Evolutionary conservation across 2,113 vertebrate species (phyloP).

Genomic region (Myrmecobius fasciatus): DNA sequence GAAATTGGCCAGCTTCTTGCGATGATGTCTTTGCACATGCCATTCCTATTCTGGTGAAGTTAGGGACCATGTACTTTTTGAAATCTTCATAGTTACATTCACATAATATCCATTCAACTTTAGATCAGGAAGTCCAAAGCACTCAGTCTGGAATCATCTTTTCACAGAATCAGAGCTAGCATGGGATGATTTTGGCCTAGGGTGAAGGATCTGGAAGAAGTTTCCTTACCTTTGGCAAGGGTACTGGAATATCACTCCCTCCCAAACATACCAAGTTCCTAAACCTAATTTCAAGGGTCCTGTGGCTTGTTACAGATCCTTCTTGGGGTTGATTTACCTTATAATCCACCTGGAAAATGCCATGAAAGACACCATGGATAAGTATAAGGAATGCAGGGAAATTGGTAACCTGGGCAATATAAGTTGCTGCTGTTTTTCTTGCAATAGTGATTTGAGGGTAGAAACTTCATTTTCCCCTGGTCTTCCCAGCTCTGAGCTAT

Average conservation of each 20-base stretch:
- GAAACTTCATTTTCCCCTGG: background rate
- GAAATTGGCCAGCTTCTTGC: background rate
- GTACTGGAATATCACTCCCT: background rate
- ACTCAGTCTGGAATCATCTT: background rate
- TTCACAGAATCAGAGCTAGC: background rate
- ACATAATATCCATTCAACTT: background rate
- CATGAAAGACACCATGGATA: background rate
- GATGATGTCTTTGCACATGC: background rate
- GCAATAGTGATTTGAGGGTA: background rate
- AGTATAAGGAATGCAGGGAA: background rate
- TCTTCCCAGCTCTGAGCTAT: background rate
- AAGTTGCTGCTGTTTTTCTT: background rate
- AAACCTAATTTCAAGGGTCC: background rate
- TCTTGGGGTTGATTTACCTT: background rate
- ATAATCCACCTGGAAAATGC: background rate
- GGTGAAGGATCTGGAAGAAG: background rate
- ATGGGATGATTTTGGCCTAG: background rate
- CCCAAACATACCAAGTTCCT: background rate
- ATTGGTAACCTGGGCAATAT: background rate
- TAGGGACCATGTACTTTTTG: background rate
- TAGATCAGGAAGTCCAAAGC: background rate
- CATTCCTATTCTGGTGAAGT: background rate
- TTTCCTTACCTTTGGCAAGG: background rate
- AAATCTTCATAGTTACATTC: background rate
- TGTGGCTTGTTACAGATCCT: background rate